Evolutionary conservation across 2,797 vertebrate species (phyloP), one percentile per base, ranked within the genome.

Genomic region (Podarcis siculus): DNA sequence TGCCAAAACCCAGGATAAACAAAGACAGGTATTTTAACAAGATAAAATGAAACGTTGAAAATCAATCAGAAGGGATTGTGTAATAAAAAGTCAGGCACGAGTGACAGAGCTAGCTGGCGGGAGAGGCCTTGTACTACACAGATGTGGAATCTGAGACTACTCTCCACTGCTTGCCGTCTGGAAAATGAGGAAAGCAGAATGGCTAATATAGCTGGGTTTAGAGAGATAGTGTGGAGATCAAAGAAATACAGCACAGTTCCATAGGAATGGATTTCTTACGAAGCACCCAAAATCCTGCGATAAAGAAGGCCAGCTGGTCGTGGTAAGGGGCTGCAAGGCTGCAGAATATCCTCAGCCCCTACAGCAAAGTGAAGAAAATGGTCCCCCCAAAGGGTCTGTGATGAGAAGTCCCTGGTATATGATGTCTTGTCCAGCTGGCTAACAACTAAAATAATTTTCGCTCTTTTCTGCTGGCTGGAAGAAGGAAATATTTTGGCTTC

Each of bases 81-180:
- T 67, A 80, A 64, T 37, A 79, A 72, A 37, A 55, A 83, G 8
- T 32, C 64, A 49, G 39, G 71, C 39, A 19, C 27, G 88, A 79
- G 35, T 49, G 61, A 79, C 64, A 49, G 80, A 35, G 25, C 58
- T 0, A 21, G 89, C 87, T 69, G 81, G 37, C 21, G 85, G 55
- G 84, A 89, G 37, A 0, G 12, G 45, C 10, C 0, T 0, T 82
- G 79, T 25, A 0, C 0, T 87, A 23, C 8, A 71, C 86, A 90
- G 37, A 82, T 82, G 15, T 89, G 23, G 78, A 79, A 5, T 81
- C 89, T 78, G 78, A 87, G 93, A 79, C 85, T 85, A 42, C 2
- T 49, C 30, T 83, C 19, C 8, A 49, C 5, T 27, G 69, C 71
- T 21, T 7, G 45, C 49, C 35, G 71, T 73, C 66, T 84, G 75